Evolutionary conservation across 2,888 invertebrate genomes (phyloP).

Genomic region (Pseudococcus viburni): DNA sequence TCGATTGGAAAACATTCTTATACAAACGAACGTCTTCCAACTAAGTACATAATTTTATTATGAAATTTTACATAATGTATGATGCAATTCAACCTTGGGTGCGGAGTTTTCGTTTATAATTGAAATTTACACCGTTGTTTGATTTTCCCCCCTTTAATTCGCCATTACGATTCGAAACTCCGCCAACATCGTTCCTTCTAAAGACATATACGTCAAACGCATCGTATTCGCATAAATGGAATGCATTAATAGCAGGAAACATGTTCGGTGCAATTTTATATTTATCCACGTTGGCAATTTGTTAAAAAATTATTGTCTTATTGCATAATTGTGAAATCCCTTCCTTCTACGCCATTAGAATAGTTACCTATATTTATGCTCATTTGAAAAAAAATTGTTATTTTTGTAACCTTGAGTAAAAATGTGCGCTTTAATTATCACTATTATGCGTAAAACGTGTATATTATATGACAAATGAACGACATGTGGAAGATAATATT

Average conservation of each 20-base stretch:
- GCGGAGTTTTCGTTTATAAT: slow-evolving; percentile 24
- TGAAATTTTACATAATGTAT: background rate
- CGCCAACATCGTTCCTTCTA: background rate
- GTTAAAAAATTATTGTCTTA: background rate
- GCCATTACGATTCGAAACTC: background rate
- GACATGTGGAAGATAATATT: background rate
- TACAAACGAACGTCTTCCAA: background rate
- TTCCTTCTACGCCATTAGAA: background rate
- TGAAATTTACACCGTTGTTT: background rate
- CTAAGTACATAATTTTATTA: background rate
- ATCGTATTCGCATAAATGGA: background rate
- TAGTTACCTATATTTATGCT: background rate
- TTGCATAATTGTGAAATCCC: background rate
- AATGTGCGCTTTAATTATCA: slow-evolving; percentile 14
- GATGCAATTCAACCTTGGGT: slow-evolving; percentile 36
- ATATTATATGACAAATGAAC: background rate
- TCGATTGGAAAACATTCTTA: background rate
- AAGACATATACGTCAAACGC: background rate
- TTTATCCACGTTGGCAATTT: background rate
- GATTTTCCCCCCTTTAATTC: background rate
- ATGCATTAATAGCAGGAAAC: slow-evolving; percentile 12
- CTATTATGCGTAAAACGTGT: background rate
- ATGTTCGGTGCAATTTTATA: background rate
- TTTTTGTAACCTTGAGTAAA: background rate
- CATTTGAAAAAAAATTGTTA: slow-evolving; percentile 6